Evolutionary conservation across 2,888 invertebrate genomes (phyloP), one percentile per base, ranked within the genome.

Genomic region (Ophion slaviceki): DNA sequence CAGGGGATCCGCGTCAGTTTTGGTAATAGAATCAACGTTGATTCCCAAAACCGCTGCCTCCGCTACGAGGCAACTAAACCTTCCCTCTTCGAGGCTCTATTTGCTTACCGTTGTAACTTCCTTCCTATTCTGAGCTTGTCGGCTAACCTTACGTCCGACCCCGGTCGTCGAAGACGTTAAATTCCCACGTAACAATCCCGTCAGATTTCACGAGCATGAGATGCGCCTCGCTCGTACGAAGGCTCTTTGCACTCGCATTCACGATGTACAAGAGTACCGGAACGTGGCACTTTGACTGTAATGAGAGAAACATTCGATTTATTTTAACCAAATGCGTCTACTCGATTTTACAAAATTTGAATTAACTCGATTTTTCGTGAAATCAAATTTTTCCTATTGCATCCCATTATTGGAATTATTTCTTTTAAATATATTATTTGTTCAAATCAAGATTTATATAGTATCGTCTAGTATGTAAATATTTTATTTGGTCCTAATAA

Each of bases 91-190:
- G 70, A 64, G 79, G 66, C 67, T 72, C 76, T 64, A 80, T 85
- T 85, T 82, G 82, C 85, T 77, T 80, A 80, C 79, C 61, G 72
- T 70, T 80, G 76, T 82, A 80, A 85, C 82, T 85, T 85, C 75
- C 82, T 85, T 80, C 85, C 85, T 61, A 76, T 82, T 66, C 20
- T 20, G 76, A 67, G 74, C 82, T 64, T 76, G 36, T 80, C 53
- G 71, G 71, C 53, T 61, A 59, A 79, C 82, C 66, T 53, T 14
- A 17, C 40, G 57, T 79, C 71, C 70, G 79, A 66, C 40, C 62
- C 36, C 20, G 53, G 11, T 40, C 59, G 74, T 75, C 68, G 53
- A 36, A 68, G 72, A 47, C 68, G 70, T 61, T 71, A 24, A 78
- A 85, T 68, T 74, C 75, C 57, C 36, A 68, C 45, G 68, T 59